phyloP scores from a whole-genome alignment of 2,888 invertebrate genomes.

The Ceriagrion tenellum region DNA sequence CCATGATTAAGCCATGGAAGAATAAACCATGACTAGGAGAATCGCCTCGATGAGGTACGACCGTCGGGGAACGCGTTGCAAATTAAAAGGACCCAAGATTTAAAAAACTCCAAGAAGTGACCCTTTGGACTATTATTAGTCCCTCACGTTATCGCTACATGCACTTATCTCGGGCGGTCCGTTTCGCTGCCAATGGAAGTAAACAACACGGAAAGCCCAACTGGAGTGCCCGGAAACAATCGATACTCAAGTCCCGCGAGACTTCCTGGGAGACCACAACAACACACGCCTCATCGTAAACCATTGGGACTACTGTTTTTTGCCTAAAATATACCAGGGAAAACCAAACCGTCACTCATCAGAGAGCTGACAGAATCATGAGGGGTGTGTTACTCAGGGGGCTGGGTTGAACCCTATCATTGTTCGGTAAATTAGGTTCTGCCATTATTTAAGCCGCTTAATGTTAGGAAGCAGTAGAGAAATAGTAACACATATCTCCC shows the following conservation, averaged over 20 bases:
- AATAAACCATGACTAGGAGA: too few relatives aligned
- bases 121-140: slow-evolving; percentile 3
- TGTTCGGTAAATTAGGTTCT: too few relatives aligned
- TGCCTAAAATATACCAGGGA: not conserved
- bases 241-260: not conserved
- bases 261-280: not conserved
- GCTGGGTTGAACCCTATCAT: too few relatives aligned
- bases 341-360: not conserved
- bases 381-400: not conserved
- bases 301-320: not conserved
- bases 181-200: not conserved
- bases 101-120: not conserved
- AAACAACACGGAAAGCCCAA: not conserved
- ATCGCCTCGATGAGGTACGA: not conserved
- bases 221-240: not conserved
- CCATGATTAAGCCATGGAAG: too few relatives aligned
- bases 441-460: too few relatives aligned
- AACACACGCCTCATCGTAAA: not conserved
- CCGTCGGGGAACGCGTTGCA: not conserved
- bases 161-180: not conserved
- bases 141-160: not conserved
- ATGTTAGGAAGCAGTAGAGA: too few relatives aligned
- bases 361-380: not conserved
- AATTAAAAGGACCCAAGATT: not conserved
- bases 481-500: too few relatives aligned